phyloP scores from a whole-genome alignment of 2,888 invertebrate genomes.

The Caenorhabditis sp. region DNA sequence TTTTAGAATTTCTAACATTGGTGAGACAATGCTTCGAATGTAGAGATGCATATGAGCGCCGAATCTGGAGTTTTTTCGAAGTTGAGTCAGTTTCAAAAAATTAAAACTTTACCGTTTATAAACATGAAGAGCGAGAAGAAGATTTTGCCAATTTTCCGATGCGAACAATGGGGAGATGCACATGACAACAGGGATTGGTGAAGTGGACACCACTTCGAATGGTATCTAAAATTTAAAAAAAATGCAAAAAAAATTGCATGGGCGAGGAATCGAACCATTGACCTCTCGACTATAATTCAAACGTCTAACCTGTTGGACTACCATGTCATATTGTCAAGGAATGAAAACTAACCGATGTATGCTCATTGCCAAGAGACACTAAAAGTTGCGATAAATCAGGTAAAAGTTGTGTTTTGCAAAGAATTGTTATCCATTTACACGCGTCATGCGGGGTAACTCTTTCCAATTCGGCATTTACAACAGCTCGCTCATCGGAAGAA shows the following conservation, averaged over 20 bases:
- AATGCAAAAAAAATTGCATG: not conserved
- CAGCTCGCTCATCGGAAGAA: conserved; percentile 7
- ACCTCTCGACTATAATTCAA: no score
- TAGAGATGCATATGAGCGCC: conserved; percentile 49
- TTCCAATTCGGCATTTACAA: not conserved
- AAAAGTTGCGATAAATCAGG: conserved; percentile 19
- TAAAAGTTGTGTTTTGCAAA: conserved; percentile 14
- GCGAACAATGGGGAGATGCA: conserved; percentile 53
- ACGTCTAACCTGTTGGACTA: no score
- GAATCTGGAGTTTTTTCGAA: conserved; percentile 22
- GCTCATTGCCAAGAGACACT: conserved; percentile 24
- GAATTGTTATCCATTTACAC: conserved; percentile 46
- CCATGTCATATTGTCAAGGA: no score
- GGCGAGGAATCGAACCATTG: no score
- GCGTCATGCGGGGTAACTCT: conserved; percentile 45
- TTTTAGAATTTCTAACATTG: conserved; percentile 39
- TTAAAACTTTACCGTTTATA: conserved; percentile 19
- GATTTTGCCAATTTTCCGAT: conserved; percentile 47
- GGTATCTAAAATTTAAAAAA: conserved; percentile 41
- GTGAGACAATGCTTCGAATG: conserved; percentile 47
- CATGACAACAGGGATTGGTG: conserved; percentile 37
- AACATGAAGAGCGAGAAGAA: conserved; percentile 41
- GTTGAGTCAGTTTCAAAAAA: not conserved
- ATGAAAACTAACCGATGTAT: conserved; percentile 31
- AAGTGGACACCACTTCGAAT: conserved; percentile 19